Base-by-base conservation (phyloP, 2,113 vertebrate species). In the Amblyopsis rosae region DNA sequence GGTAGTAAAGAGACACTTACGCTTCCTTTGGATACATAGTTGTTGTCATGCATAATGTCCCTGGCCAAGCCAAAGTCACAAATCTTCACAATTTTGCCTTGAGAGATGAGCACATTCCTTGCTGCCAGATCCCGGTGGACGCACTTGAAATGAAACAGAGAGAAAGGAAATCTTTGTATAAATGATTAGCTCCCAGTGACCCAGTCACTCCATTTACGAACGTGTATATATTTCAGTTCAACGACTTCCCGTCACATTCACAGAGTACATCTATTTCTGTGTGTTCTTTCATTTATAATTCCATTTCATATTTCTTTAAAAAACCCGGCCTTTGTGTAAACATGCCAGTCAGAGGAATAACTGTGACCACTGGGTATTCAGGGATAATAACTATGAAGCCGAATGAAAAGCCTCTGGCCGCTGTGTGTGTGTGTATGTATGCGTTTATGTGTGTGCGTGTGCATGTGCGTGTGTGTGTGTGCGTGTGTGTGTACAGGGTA, bases 41-140 rank as follows among this genome's bases (percentile, higher is more conserved):
- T 99, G 63, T 96, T 98, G 86, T 99, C 98, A 4, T 99, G 98
- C 98, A 99, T 98, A 89, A 99, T 99, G 88, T 99, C 98, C 81
- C 98, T 93, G 72, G 98, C 98, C 82, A 99, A 86, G 12, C 97
- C 98, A 56, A 99, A 99, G 89, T 99, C 98, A 82, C 98, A 99
- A 88, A 99, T 99, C 92, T 99, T 99, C 84, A 99, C 97, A 0
- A 99, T 98, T 85, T 97, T 99, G 60, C 98, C 97, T 78, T 99
- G 96, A 53, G 98, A 98, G 77, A 99, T 91, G n/a, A 99, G 95
- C 69, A 99, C 98, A 0, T 99, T 99, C 41, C 98, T 95, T 77
- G 98, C 98, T 0, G 98, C 98, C 80, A 99, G 91, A 86, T 99
- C 98, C 65, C 98, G 94, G 77, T 99, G 98, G 26, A 99, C 98